Conservation (phyloP, 2,113 vertebrate species). For the Calidris pugnax region DNA sequence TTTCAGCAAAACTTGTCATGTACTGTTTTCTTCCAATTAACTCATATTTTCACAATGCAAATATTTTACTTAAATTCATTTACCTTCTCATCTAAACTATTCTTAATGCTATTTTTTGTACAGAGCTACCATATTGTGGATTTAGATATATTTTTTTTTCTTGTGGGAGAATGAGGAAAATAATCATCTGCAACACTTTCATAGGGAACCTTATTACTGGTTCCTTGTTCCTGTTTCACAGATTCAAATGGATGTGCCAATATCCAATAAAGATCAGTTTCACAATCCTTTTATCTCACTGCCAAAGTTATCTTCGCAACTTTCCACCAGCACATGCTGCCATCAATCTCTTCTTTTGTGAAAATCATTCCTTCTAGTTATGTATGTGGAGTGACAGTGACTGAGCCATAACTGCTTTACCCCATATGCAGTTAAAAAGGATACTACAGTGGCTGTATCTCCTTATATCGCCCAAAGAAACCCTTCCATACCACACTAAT, state of each 20-base stretch:
- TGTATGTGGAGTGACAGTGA: neutral
- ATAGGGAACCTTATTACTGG: neutral
- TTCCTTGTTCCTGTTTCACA: neutral
- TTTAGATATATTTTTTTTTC: neutral
- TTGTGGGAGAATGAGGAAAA: neutral
- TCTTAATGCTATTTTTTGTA: neutral
- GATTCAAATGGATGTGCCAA: neutral
- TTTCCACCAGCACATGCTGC: neutral
- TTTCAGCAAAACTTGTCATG: no score
- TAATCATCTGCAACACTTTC: neutral
- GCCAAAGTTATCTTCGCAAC: neutral
- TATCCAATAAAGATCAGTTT: neutral
- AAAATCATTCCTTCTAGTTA: neutral
- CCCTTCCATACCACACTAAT: neutral
- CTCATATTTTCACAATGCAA: neutral
- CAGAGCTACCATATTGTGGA: neutral
- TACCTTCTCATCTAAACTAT: neutral
- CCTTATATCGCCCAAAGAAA: neutral
- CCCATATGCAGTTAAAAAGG: neutral
- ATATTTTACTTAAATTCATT: neutral
- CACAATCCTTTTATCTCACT: neutral
- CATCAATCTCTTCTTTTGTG: neutral
- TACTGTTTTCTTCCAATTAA: neutral
- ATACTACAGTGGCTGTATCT: neutral
- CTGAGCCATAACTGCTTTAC: neutral